phyloP scores from a whole-genome alignment of 1,140 invertebrate species.

The Platyscapa corneri region DNA sequence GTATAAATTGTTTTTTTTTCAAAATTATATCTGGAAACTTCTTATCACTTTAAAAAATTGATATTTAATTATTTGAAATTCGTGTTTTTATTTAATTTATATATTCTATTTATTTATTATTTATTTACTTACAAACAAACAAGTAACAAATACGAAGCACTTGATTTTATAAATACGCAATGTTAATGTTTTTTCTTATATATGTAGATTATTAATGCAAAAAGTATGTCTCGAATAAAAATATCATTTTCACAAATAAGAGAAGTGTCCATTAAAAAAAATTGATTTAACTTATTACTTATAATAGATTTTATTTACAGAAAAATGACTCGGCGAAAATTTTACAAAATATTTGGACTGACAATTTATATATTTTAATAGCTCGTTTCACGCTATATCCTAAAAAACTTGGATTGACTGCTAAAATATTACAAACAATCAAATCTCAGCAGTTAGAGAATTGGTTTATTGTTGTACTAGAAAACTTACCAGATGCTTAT shows the following conservation, averaged over 20 bases:
- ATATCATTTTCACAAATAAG: not conserved
- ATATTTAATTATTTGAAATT: not conserved
- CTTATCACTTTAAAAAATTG: too few relatives aligned
- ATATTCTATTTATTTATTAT: not conserved
- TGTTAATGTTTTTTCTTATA: not conserved
- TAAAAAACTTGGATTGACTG: constrained; percentile 5
- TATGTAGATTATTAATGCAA: not conserved
- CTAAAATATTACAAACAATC: not conserved
- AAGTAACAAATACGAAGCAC: too few relatives aligned
- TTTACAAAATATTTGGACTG: constrained; percentile 19
- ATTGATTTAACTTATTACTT: not conserved
- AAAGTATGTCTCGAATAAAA: not conserved
- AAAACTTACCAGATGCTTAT: constrained; percentile 21
- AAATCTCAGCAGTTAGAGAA: not conserved
- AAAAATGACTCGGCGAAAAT: not conserved
- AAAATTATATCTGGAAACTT: not conserved
- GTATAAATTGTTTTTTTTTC: not conserved
- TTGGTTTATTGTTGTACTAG: constrained; percentile 5
- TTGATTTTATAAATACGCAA: not conserved
- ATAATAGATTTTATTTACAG: constrained; percentile 4
- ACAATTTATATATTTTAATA: constrained; percentile 10
- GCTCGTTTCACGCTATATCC: constrained; percentile 28
- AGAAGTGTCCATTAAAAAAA: not conserved
- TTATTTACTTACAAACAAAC: not conserved
- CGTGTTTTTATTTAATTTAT: not conserved